These are phyloP conservation scores for Cosmopolites sordidus DNA, from an alignment of 2,888 invertebrate genomes.

Conservation along the genomic window DNA sequence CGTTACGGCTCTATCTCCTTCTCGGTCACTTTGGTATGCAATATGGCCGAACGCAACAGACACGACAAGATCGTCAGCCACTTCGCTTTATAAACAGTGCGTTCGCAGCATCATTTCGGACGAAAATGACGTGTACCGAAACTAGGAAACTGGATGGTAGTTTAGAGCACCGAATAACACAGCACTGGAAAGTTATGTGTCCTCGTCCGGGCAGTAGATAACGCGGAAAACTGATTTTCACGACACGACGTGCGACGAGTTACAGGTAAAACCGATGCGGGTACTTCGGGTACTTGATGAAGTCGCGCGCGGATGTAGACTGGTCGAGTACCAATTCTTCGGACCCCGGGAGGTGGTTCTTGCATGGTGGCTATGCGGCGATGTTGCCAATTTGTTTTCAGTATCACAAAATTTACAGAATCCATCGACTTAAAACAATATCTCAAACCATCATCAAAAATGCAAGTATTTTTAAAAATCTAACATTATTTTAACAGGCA, in stretches of 20 bases:
- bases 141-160: neutral
- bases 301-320: slow-evolving; percentile 45
- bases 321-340: slow-evolving; percentile 26
- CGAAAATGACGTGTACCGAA: neutral
- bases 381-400: slow-evolving; percentile 14
- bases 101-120: slow-evolving; percentile 21
- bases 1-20: slow-evolving; percentile 29
- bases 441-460: no score
- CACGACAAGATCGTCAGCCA: slow-evolving; percentile 36
- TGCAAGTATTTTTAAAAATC: no score
- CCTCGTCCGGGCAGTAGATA: no score
- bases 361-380: slow-evolving; percentile 21
- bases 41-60: slow-evolving; percentile 47
- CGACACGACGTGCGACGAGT: no score
- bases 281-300: slow-evolving; percentile 20
- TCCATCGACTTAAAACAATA: no score
- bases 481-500: no score
- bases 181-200: no score
- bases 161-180: no score
- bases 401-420: slow-evolving; percentile 37
- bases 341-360: slow-evolving; percentile 29
- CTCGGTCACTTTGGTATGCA: slow-evolving; percentile 50
- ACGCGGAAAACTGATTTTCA: no score
- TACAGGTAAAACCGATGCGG: slow-evolving; percentile 7
- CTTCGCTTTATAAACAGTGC: slow-evolving; percentile 18